Evolutionary conservation across 2,888 invertebrate species (phyloP).

Genomic region (Cephalotes varians): DNA sequence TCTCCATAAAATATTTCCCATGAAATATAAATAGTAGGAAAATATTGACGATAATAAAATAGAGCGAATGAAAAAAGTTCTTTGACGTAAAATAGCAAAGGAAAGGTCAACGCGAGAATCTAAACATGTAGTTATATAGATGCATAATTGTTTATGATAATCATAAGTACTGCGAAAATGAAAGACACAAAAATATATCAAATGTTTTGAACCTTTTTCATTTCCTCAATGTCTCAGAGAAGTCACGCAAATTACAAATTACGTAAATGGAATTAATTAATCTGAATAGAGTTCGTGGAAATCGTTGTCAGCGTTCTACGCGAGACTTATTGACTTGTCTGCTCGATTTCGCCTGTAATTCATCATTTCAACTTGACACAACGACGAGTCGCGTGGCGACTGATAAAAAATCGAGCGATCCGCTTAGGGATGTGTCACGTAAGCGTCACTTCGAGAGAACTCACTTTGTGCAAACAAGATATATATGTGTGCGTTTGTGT

Average conservation of each 20-base stretch:
- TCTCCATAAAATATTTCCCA: constrained; percentile 10
- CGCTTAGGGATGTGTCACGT: constrained; percentile 15
- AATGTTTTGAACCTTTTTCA: not conserved
- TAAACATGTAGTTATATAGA: not conserved
- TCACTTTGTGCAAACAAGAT: constrained; percentile 11
- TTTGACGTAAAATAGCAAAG: constrained; percentile 10
- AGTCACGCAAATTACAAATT: not conserved
- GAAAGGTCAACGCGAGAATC: constrained; percentile 15
- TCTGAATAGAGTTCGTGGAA: not conserved
- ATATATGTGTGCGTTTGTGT: not conserved
- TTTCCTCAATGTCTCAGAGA: not conserved
- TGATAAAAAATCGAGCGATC: constrained; percentile 35
- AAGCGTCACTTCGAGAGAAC: constrained; percentile 1
- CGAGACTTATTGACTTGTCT: not conserved
- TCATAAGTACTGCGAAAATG: not conserved
- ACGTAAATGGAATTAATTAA: not conserved
- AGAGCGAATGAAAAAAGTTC: constrained; percentile 25
- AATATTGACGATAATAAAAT: constrained; percentile 36
- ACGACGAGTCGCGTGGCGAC: not conserved
- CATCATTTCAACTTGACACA: constrained; percentile 11
- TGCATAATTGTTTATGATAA: not conserved
- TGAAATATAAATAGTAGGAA: constrained; percentile 37
- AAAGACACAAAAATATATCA: not conserved
- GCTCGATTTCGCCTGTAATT: constrained; percentile 22
- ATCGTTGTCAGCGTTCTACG: not conserved